These are phyloP conservation scores for Campylorhamphus procurvoides DNA, from an alignment of 2,113 vertebrate genomes.

Conservation along the genomic window DNA sequence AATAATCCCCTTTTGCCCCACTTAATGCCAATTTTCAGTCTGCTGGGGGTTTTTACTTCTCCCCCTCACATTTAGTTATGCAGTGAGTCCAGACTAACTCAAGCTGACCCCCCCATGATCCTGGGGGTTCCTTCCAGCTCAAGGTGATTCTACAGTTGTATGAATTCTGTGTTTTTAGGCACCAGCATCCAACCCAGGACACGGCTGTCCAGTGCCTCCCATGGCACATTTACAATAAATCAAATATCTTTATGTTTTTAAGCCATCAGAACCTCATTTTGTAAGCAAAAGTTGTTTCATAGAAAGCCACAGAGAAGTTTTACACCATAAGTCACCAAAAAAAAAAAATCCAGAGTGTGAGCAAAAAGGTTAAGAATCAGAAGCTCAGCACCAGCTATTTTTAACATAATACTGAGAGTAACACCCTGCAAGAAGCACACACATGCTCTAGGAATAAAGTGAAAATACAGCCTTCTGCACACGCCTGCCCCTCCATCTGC, in stretches of 20 bases:
- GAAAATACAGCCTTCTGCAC: neutral
- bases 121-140: neutral
- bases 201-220: neutral
- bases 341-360: neutral
- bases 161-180: neutral
- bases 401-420: conserved; percentile 13
- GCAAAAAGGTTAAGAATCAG: neutral
- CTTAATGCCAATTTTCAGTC: neutral
- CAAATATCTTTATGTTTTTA: neutral
- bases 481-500: neutral
- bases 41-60: neutral
- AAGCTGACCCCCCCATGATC: neutral
- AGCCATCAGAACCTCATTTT: neutral
- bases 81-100: neutral
- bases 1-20: fast-evolving
- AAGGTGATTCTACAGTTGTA: too few relatives aligned
- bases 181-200: neutral
- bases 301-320: neutral
- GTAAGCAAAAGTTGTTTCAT: neutral
- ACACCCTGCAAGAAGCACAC: neutral
- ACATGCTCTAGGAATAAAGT: neutral
- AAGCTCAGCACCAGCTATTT: conserved; percentile 12
- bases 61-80: neutral
- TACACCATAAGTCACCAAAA: neutral
- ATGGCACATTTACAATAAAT: neutral